Conservation (phyloP, 2,888 invertebrate species). For the Digitonthophagus gazella region DNA sequence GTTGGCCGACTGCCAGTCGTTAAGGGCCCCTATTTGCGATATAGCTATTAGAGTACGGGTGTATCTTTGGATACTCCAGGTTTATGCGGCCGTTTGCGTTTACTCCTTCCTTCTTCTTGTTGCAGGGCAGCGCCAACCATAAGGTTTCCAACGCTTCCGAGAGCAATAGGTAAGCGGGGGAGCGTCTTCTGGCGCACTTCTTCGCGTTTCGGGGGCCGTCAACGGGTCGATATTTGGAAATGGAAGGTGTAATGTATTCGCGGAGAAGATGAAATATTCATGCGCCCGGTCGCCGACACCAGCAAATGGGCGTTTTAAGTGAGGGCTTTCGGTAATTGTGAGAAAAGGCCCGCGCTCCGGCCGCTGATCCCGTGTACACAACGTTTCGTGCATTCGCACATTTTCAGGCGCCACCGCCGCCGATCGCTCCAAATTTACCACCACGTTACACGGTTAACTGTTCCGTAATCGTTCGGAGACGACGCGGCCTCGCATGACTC, state of each 20-base stretch:
- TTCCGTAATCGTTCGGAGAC: not conserved
- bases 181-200: not conserved
- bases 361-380: constrained; percentile 2
- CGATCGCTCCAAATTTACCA: not conserved
- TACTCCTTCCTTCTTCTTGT: constrained; percentile 23
- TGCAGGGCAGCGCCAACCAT: constrained; percentile 34
- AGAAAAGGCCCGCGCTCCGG: constrained; percentile 8
- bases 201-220: not conserved
- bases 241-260: constrained; percentile 8
- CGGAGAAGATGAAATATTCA: constrained; percentile 24
- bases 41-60: not conserved
- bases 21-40: not conserved
- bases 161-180: constrained; percentile 36
- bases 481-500: no score
- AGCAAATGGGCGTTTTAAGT: constrained; percentile 13
- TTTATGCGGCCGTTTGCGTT: not conserved
- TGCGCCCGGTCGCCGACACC: constrained; percentile 13
- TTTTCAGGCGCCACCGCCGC: constrained; percentile 7
- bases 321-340: constrained; percentile 13
- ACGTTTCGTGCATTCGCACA: constrained; percentile 13
- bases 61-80: not conserved
- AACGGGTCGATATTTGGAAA: constrained; percentile 13
- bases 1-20: not conserved
- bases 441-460: not conserved
- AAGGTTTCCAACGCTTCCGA: constrained; percentile 37